phyloP scores from a whole-genome alignment of 2,888 invertebrate genomes.

The Scaptomyza cyrtandrae region DNA sequence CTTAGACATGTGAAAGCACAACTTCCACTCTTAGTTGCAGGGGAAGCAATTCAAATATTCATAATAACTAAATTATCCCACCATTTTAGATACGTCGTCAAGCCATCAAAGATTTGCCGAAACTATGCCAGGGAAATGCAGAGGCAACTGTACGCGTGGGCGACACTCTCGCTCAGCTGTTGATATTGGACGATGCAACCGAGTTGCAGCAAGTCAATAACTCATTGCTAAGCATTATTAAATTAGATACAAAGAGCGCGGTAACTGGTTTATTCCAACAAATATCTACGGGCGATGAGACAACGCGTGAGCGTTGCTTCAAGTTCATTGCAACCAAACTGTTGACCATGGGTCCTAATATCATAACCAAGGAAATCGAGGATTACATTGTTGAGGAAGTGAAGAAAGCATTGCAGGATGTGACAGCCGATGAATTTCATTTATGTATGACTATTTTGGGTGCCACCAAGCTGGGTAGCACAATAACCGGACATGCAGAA shows the following conservation, averaged over 20 bases:
- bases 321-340: conserved; percentile 94
- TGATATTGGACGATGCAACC: conserved; percentile 93
- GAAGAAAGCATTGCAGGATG: conserved; percentile 94
- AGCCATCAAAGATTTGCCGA: conserved; percentile 95
- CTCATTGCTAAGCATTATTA: conserved; percentile 88
- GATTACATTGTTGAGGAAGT: conserved; percentile 92
- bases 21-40: too few relatives aligned
- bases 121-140: conserved; percentile 93
- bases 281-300: conserved; percentile 89
- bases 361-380: conserved; percentile 93
- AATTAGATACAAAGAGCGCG: conserved; percentile 85
- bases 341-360: conserved; percentile 90
- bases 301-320: conserved; percentile 93
- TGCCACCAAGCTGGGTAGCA: conserved; percentile 92
- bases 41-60: too few relatives aligned
- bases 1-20: too few relatives aligned
- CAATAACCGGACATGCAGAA: conserved; percentile 93
- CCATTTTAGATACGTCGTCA: conserved; percentile 93
- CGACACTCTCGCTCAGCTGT: conserved; percentile 95
- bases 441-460: conserved; percentile 94
- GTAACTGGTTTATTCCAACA: conserved; percentile 89
- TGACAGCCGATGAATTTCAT: conserved; percentile 96
- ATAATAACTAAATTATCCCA: background rate
- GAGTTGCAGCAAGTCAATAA: conserved; percentile 94
- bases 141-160: conserved; percentile 94